Conservation (phyloP, 2,797 vertebrate species). For the Lycodopsis pacificus region DNA sequence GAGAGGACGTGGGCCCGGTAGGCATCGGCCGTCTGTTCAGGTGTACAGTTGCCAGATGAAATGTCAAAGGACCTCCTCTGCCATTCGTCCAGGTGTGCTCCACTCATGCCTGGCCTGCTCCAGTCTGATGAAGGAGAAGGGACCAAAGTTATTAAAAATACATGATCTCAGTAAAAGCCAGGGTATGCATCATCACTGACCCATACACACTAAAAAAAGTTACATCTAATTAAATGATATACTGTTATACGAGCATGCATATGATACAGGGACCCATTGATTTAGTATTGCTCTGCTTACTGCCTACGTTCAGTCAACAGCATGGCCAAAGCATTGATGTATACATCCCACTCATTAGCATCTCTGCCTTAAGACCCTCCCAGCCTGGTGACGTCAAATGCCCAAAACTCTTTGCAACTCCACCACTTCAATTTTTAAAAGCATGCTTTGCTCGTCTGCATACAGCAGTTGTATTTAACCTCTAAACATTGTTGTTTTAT, state of each 20-base stretch:
- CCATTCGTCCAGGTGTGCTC: constrained; percentile 92
- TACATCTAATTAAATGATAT: constrained; percentile 6
- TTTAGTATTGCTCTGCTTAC: neutral
- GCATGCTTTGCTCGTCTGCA: neutral
- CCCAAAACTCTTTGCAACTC: neutral
- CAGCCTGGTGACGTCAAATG: neutral
- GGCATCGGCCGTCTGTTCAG: constrained; percentile 92
- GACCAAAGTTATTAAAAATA: constrained; percentile 75
- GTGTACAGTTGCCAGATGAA: constrained; percentile 88
- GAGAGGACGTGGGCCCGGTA: constrained; percentile 91
- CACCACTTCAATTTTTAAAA: neutral
- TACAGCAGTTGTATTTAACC: neutral
- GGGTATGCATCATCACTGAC: constrained; percentile 35
- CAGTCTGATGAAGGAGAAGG: constrained; percentile 75
- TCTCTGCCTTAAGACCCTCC: too few relatives aligned
- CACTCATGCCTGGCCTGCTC: constrained; percentile 86
- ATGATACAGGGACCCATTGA: neutral
- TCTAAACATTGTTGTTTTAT: neutral
- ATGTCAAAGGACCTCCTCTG: constrained; percentile 93
- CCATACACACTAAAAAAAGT: constrained; percentile 7
- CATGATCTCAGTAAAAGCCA: constrained; percentile 59
- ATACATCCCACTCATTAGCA: neutral
- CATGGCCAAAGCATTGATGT: neutral
- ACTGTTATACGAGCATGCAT: neutral
- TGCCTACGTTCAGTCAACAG: too few relatives aligned